These are phyloP conservation scores for Aphrophora alni DNA, from an alignment of 2,888 invertebrate genomes.

Conservation along the genomic window DNA sequence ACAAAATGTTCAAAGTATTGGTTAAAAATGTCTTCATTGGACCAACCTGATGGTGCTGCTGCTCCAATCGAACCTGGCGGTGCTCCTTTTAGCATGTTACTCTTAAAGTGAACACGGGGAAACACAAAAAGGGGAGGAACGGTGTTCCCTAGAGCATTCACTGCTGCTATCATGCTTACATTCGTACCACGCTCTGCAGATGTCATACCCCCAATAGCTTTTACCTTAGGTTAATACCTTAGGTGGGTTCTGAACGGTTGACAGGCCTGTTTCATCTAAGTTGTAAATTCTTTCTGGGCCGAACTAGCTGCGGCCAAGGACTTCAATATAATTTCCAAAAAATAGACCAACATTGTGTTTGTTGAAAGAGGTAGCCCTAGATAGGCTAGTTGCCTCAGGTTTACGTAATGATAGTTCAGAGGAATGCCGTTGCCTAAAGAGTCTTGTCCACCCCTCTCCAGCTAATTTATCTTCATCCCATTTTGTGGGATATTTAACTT, in stretches of 20 bases:
- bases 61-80: slow-evolving; percentile 54
- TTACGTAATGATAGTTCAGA: slow-evolving; percentile 34
- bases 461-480: slow-evolving; percentile 42
- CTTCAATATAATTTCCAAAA: slow-evolving; percentile 27
- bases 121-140: slow-evolving; percentile 50
- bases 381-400: too few relatives aligned
- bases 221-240: slow-evolving; percentile 55
- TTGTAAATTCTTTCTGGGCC: slow-evolving; percentile 48
- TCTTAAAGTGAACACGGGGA: slow-evolving; percentile 49
- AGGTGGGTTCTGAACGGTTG: slow-evolving; percentile 56
- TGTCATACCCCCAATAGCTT: slow-evolving; percentile 56
- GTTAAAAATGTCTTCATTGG: slow-evolving; percentile 52
- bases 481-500: too few relatives aligned
- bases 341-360: too few relatives aligned
- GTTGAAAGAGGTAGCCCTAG: slow-evolving; percentile 38
- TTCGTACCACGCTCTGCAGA: slow-evolving; percentile 54
- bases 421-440: slow-evolving; percentile 40
- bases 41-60: slow-evolving; percentile 53
- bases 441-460: slow-evolving; percentile 42
- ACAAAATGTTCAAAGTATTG: slow-evolving; percentile 53
- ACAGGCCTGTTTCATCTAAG: too few relatives aligned
- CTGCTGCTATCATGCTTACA: slow-evolving; percentile 43
- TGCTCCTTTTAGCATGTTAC: slow-evolving; percentile 53
- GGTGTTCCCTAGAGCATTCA: slow-evolving; percentile 46
- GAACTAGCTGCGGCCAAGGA: slow-evolving; percentile 25